Evolutionary conservation across 1,140 invertebrate genomes (phyloP), one percentile per base, ranked within the genome.

Genomic region (Conopomorpha cramerella): DNA sequence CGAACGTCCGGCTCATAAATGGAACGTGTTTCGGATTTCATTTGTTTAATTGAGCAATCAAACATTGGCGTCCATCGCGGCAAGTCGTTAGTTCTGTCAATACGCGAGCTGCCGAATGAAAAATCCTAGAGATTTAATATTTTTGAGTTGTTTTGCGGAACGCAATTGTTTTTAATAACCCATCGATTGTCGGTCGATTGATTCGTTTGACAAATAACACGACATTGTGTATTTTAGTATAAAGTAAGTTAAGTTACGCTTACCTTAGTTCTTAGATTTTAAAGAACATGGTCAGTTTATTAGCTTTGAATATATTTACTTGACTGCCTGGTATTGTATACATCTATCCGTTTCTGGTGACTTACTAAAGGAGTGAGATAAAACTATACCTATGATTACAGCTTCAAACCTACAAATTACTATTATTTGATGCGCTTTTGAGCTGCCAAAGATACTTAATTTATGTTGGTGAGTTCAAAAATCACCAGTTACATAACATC

Each of bases 71-170:
- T 49, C 41, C 42, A 48, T 58, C 60, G 49, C 44, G 53, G 51
- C 50, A 34, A 50, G 57, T 55, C 51, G 61, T 61, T 62, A 64
- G 60, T 53, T 54, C 51, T 70, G 61, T 68, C 59, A 68, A 68
- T 65, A 65, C 40, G 44, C 56, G 45, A 48, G 55, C 51, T 60
- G 64, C 56, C 58, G 60, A 58, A 64, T 53, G 55, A 61, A 46
- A 54, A 51, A 14, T 17, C 50, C 55, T 44, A 35, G 38, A 44
- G 37, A 31, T 36, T 40, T 51, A 38, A 41, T 27, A 6, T 23
- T 23, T 23, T 10, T 23, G 19, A 23, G 4, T 23, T 23, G n/a
- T n/a, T n/a, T n/a, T n/a, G n/a, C n/a, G n/a, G n/a, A n/a, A n/a
- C n/a, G n/a, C n/a, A n/a, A n/a, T n/a, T n/a, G n/a, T n/a, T n/a